Evolutionary conservation across 2,888 invertebrate genomes (phyloP).

Genomic region (Amphipoea oculea): DNA sequence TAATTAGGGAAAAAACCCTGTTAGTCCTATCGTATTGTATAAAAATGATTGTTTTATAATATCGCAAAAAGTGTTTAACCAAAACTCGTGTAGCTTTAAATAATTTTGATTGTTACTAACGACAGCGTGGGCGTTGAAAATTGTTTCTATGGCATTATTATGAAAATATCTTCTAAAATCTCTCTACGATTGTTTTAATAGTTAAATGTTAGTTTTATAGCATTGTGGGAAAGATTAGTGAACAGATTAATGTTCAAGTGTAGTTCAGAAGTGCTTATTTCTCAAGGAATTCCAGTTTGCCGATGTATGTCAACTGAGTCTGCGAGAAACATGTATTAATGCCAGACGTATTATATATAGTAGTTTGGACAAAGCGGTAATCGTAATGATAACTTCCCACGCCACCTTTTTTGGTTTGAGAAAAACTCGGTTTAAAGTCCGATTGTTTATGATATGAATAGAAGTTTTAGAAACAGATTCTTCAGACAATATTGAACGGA

Average conservation of each 20-base stretch:
- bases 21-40: neutral
- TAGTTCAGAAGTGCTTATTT: slow-evolving; percentile 58
- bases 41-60: neutral
- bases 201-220: slow-evolving; percentile 33
- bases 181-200: slow-evolving; percentile 27
- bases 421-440: slow-evolving; percentile 56
- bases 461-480: slow-evolving; percentile 11
- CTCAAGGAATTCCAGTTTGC: slow-evolving; percentile 63
- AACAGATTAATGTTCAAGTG: slow-evolving; percentile 48
- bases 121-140: slow-evolving; percentile 18
- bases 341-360: slow-evolving; percentile 32
- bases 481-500: slow-evolving; percentile 17
- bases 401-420: slow-evolving; percentile 43
- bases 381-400: slow-evolving; percentile 58
- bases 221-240: slow-evolving; percentile 56
- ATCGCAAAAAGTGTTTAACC: slow-evolving; percentile 10
- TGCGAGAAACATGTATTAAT: slow-evolving; percentile 45
- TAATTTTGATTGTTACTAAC: slow-evolving; percentile 19
- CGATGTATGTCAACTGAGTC: slow-evolving; percentile 58
- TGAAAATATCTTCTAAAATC: slow-evolving; percentile 16
- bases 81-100: neutral
- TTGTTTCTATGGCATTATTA: neutral
- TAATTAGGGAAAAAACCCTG: slow-evolving; percentile 2
- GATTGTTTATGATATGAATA: slow-evolving; percentile 43
- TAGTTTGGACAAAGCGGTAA: slow-evolving; percentile 53